Conservation (phyloP, 2,888 invertebrate species). For the Podotricha telesiphe region DNA sequence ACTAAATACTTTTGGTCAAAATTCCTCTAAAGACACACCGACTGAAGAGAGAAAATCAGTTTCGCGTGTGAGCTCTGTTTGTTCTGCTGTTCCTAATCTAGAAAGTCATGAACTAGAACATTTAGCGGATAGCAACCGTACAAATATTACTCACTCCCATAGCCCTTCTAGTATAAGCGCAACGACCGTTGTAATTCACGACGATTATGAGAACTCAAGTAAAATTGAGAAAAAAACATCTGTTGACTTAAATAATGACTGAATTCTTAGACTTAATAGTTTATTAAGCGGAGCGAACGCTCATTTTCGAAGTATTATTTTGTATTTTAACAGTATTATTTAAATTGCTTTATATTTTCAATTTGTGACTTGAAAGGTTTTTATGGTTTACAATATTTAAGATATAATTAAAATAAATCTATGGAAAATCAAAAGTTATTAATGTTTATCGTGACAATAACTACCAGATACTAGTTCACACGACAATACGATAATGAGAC, state of each 20-base stretch:
- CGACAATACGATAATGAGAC: conserved; percentile 66
- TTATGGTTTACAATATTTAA: conserved; percentile 48
- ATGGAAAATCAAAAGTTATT: conserved; percentile 51
- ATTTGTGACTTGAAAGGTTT: conserved; percentile 47
- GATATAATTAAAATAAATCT: conserved; percentile 46
- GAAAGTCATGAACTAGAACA: conserved; percentile 85
- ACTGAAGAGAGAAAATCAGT: conserved; percentile 68
- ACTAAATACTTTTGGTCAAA: conserved; percentile 87
- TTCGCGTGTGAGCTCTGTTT: conserved; percentile 75
- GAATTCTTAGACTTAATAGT: conserved; percentile 61
- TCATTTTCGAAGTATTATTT: conserved; percentile 57
- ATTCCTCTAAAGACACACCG: conserved; percentile 61
- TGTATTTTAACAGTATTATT: conserved; percentile 60
- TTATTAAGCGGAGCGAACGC: conserved; percentile 61
- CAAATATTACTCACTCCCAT: conserved; percentile 80
- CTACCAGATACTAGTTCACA: conserved; percentile 71
- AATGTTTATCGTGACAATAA: conserved; percentile 77
- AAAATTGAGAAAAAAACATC: conserved; percentile 64
- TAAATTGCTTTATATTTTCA: conserved; percentile 43
- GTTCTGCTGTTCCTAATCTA: conserved; percentile 78
- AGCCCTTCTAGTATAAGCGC: conserved; percentile 86
- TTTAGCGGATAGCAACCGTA: conserved; percentile 77
- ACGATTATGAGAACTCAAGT: conserved; percentile 74
- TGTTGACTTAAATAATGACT: conserved; percentile 73
- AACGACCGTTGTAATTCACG: conserved; percentile 86